These are phyloP conservation scores for Cinclus mexicanus DNA, from an alignment of 2,113 vertebrate species.

Conservation along the genomic window DNA sequence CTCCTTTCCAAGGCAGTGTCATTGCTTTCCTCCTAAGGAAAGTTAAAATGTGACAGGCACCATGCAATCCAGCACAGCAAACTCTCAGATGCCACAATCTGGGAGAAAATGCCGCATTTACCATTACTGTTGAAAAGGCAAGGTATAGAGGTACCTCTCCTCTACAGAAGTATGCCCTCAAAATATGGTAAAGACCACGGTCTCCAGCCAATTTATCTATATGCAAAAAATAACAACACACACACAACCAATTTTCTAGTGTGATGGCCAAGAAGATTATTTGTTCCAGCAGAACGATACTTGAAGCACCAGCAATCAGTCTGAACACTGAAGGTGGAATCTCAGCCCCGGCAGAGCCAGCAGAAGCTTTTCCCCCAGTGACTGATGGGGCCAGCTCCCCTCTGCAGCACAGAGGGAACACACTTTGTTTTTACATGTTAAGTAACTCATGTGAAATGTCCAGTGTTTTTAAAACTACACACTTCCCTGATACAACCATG, in stretches of 20 bases:
- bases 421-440: neutral
- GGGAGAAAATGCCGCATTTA: neutral
- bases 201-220: neutral
- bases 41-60: neutral
- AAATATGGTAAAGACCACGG: neutral
- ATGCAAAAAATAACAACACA: neutral
- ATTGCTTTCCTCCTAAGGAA: neutral
- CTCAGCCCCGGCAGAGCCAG: neutral
- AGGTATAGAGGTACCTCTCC: neutral
- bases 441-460: neutral
- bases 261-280: neutral
- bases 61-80: neutral
- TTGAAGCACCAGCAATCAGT: neutral
- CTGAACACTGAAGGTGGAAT: neutral
- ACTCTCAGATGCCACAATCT: neutral
- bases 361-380: neutral
- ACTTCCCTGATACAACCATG: slow-evolving; percentile 14
- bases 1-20: neutral
- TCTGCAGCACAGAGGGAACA: neutral
- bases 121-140: neutral
- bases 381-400: neutral
- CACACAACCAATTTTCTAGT: neutral
- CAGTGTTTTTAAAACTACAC: slow-evolving; percentile 3
- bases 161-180: neutral
- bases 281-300: neutral